phyloP scores from a whole-genome alignment of 2,888 invertebrate genomes.

The Sabellastarte sp. region DNA sequence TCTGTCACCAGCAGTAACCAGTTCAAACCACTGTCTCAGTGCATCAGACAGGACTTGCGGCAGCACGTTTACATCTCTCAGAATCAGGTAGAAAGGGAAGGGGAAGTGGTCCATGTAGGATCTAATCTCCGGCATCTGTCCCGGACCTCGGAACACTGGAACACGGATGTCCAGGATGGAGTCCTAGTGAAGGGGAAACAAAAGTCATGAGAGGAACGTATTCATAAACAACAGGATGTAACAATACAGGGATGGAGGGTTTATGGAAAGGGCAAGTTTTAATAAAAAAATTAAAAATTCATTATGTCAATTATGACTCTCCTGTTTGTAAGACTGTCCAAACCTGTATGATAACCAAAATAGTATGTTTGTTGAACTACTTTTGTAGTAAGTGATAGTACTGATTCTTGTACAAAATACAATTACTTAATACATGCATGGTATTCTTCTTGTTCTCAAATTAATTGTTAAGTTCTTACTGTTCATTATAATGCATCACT shows the following conservation, averaged over 20 bases:
- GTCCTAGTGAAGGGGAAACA: conserved; percentile 68
- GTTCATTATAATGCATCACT: too few relatives aligned
- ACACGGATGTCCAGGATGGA: conserved; percentile 87
- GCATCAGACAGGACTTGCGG: conserved; percentile 93
- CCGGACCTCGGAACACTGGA: conserved; percentile 70
- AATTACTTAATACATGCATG: too few relatives aligned
- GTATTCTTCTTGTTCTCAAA: too few relatives aligned
- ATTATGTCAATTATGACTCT: neutral
- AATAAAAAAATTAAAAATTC: too few relatives aligned
- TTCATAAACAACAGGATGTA: neutral
- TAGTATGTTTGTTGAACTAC: too few relatives aligned
- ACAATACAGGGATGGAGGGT: neutral
- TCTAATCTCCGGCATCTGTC: conserved; percentile 64
- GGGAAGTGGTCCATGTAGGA: conserved; percentile 94
- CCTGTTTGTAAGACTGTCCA: too few relatives aligned
- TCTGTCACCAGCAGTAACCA: conserved; percentile 56
- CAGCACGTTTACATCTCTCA: conserved; percentile 82
- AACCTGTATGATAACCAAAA: too few relatives aligned
- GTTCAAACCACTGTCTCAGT: conserved; percentile 96
- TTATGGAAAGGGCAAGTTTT: neutral
- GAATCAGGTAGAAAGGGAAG: conserved; percentile 94
- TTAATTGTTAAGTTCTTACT: too few relatives aligned
- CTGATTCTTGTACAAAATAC: too few relatives aligned
- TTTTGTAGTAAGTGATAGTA: too few relatives aligned
- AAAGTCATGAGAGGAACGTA: too few relatives aligned